These are phyloP conservation scores for Lepidocyrtinus sp. DNA, from an alignment of 2,888 invertebrate species.

Conservation along the genomic window DNA sequence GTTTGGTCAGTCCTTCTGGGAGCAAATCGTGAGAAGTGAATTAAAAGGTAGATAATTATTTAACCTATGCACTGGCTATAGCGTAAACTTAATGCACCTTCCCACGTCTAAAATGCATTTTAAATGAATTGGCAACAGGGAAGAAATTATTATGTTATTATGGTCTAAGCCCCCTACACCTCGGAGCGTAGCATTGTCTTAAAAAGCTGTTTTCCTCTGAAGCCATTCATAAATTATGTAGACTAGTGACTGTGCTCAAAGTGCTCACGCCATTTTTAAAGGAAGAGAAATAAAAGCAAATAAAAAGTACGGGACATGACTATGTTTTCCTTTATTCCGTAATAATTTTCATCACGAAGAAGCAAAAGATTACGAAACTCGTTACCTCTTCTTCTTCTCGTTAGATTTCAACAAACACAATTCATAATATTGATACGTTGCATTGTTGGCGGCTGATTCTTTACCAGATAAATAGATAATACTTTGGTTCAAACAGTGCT, in stretches of 20 bases:
- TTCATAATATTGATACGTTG: no score
- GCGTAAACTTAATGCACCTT: constrained; percentile 21
- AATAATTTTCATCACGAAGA: constrained; percentile 10
- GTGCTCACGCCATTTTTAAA: constrained; percentile 1
- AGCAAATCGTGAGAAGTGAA: constrained; percentile 37
- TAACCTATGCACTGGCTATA: background rate
- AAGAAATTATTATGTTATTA: background rate
- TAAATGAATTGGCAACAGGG: constrained; percentile 23
- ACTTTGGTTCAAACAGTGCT: background rate
- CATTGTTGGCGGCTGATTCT: no score
- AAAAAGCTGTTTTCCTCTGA: constrained; percentile 17
- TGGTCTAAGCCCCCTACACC: background rate
- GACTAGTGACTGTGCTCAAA: constrained; percentile 16
- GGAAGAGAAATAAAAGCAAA: constrained; percentile 13
- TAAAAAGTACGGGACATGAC: constrained; percentile 4
- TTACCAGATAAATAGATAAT: constrained; percentile 13
- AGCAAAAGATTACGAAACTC: constrained; percentile 13
- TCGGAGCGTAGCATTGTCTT: constrained; percentile 22
- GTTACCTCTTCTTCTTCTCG: no score
- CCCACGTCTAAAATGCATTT: background rate
- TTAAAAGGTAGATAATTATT: constrained; percentile 33
- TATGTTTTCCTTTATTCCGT: background rate
- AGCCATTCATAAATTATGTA: constrained; percentile 37
- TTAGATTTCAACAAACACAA: no score
- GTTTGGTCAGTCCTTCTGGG: constrained; percentile 1